Conservation (phyloP, 2,113 vertebrate species). For the Spheniscus mendiculus region DNA sequence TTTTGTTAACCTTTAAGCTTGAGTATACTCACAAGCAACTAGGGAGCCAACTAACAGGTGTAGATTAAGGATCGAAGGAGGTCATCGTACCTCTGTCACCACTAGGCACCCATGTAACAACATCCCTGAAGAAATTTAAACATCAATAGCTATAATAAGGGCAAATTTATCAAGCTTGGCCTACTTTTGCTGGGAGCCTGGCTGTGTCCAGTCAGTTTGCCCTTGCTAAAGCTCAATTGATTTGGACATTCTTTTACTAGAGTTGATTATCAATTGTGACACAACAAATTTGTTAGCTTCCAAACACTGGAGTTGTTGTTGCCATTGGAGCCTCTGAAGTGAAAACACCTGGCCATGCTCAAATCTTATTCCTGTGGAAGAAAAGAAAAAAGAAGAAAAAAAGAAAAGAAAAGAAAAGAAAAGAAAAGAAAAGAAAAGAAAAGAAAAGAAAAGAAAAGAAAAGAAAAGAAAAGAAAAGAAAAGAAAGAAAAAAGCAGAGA, state of each 20-base stretch:
- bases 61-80: constrained; percentile 98
- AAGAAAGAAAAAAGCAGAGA: not conserved
- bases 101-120: constrained; percentile 87
- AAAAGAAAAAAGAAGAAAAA: not conserved
- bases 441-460: not conserved
- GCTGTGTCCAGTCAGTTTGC: constrained; percentile 78
- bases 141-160: constrained; percentile 92
- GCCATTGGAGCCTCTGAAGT: constrained; percentile 64
- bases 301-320: constrained; percentile 68
- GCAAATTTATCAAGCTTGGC: constrained; percentile 88
- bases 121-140: constrained; percentile 92
- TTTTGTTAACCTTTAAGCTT: constrained; percentile 99
- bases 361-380: constrained; percentile 17
- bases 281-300: constrained; percentile 84
- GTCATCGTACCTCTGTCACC: constrained; percentile 91
- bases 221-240: constrained; percentile 86
- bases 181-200: constrained; percentile 76
- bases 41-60: constrained; percentile 98
- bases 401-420: not conserved
- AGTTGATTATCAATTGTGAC: constrained; percentile 89
- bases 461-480: too few species aligned
- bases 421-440: not conserved
- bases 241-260: constrained; percentile 87
- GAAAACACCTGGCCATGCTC: constrained; percentile 71
- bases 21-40: constrained; percentile 93